Base-by-base conservation (phyloP, 2,888 invertebrate genomes). In the Drosophila diplacantha region DNA sequence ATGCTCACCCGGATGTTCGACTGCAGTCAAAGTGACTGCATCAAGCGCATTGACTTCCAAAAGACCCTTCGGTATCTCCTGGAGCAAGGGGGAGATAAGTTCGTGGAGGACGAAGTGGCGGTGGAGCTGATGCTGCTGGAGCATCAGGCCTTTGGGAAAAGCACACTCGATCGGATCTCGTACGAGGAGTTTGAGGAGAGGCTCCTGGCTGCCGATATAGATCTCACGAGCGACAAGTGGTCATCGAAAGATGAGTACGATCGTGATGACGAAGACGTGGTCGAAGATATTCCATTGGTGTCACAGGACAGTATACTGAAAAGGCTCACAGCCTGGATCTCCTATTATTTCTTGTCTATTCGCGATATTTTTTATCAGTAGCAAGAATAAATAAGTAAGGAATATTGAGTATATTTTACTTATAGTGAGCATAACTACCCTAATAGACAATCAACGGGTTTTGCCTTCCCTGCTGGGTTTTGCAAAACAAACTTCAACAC, bases 1-100 rank as follows among this genome's bases (percentile, higher is more conserved):
- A 50, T 76, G 9, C 58, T 76, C 14, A 66, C 55, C 9, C 24
- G 50, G 2, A 76, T 76, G 70, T 64, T 76, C 5, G 77, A 77
- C 12, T 60, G 57, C 0, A 37, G 49, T 5, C 58, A 53, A 3
- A 14, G 34, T 2, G 75, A 72, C 2, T 35, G 11, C 24, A 60
- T 76, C 16, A 29, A 11, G 5, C 64, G 75, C 3, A 12, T 14
- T 5, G 75, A 75, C 22, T 76, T 76, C 12, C 65, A 62, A 0
- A 26, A 44, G 0, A 43, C 50, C 6, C 69, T 76, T 70, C 34
- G 34, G 18, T 14, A n/a, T 4, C 24, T 72, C 8, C 37, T 75
- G 16, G 20, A 41, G 4, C 2, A 20, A 32, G 14, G n/a, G 31
- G 4, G 9, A 12, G 8, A 50, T 11, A 4, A 29, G 11, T 11